Evolutionary conservation across 2,888 invertebrate genomes (phyloP), one percentile per base, ranked within the genome.

Genomic region (Pseudococcus viburni): DNA sequence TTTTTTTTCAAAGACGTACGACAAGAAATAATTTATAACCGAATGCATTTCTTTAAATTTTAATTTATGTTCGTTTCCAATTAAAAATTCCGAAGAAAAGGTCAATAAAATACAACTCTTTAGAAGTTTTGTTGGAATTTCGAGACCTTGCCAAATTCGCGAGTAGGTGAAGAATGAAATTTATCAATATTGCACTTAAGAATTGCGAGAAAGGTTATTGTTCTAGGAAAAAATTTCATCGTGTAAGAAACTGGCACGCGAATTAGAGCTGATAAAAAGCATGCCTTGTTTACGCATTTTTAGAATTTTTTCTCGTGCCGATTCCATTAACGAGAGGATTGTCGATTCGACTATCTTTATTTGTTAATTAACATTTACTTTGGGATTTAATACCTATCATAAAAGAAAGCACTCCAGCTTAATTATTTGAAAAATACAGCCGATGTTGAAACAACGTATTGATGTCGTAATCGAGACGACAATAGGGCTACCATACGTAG

Each of bases 301-400:
- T 83, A 17, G 46, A 83, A 83, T 83, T 83, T 83, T 83, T 83
- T 12, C 12, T 22, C 80, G 19, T 22, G 22, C 64, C 19, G 22
- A 64, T 11, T 64, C 64, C 64, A 64, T 64, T 64, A 64, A 64
- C 64, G 11, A 22, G 22, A 64, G 22, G 64, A 64, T 64, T 9
- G 77, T 39, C 33, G 12, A 39, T 77, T 17, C 39, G 17, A 17
- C 77, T 77, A 39, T 77, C 39, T 42, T 77, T 77, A 77, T 77
- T 77, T 77, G 77, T 39, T 77, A 77, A 77, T 77, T 77, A 77
- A 77, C 77, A 42, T 77, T 77, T 77, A 77, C 39, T 77, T 77
- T 39, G n/a, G 12, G 77, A 77, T 42, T n/a, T 64, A 59, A 42
- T 77, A 77, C 77, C 15, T 17, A 39, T 39, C n/a, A 17, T 33